These are phyloP conservation scores for Drosophila hamatofila DNA, from an alignment of 2,888 invertebrate genomes.

Conservation along the genomic window DNA sequence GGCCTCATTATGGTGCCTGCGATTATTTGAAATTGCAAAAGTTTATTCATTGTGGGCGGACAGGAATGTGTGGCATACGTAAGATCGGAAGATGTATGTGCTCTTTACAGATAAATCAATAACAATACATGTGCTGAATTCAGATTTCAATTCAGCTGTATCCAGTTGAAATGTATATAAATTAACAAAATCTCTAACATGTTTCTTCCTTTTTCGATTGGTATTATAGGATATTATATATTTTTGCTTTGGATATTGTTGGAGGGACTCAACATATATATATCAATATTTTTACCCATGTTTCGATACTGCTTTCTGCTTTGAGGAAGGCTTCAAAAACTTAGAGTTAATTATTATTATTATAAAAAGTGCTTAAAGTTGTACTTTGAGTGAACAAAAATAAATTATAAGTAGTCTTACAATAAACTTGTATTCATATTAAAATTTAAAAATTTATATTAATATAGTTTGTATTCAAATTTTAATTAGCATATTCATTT, in stretches of 20 bases:
- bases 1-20: constrained; percentile 79
- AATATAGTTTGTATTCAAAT: too few species aligned
- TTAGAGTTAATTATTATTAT: too few species aligned
- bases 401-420: too few species aligned
- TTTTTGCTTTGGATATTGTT: background rate
- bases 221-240: background rate
- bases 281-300: background rate
- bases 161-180: constrained; percentile 7
- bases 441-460: too few species aligned
- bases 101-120: constrained; percentile 68
- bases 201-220: background rate
- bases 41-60: constrained; percentile 71
- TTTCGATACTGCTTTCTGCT: too few species aligned
- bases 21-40: constrained; percentile 81
- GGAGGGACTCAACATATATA: background rate
- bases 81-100: constrained; percentile 70
- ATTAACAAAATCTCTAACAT: constrained; percentile 5
- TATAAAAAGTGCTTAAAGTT: too few species aligned
- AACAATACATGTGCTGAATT: constrained; percentile 73
- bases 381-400: too few species aligned
- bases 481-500: too few species aligned
- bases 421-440: too few species aligned
- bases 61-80: constrained; percentile 66
- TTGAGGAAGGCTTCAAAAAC: too few species aligned
- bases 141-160: constrained; percentile 40